A percentile compares a stretch with the other conserved stretches of the same genome.
These are phyloP conservation scores for Pungitius pungitius DNA, from an alignment of 2,113 vertebrate genomes.

Conservation along the genomic window DNA sequence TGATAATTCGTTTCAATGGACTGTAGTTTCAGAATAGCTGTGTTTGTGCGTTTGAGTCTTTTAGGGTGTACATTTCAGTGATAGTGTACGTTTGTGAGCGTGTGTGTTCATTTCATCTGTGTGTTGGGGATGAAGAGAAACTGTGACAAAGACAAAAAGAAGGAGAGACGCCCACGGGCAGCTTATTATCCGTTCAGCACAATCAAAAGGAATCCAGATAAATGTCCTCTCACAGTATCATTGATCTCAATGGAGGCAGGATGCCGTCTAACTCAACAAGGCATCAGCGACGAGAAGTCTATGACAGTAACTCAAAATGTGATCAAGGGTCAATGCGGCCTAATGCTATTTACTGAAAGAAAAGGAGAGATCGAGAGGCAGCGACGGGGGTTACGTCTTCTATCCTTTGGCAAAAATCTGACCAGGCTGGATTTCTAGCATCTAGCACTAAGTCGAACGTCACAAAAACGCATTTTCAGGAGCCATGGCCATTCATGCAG, in stretches of 20 bases:
- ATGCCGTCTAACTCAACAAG: slow-evolving; percentile 24
- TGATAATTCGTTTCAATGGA: slow-evolving; percentile 26
- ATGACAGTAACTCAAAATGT: slow-evolving; percentile 35
- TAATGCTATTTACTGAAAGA: slow-evolving; percentile 26
- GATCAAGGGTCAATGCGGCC: slow-evolving; percentile 32
- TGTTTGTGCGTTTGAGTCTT: neutral
- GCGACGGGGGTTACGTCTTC: slow-evolving; percentile 18
- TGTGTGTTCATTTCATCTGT: slow-evolving; percentile 1
- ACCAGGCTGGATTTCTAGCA: slow-evolving; percentile 52
- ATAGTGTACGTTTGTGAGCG: slow-evolving; percentile 6
- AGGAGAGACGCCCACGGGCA: slow-evolving; percentile 39
- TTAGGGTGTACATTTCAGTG: slow-evolving; percentile 2
- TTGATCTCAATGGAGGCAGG: slow-evolving; percentile 40
- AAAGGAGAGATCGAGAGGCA: slow-evolving; percentile 32
- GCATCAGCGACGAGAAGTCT: slow-evolving; percentile 30
- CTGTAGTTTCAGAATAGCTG: slow-evolving; percentile 4
- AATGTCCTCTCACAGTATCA: slow-evolving; percentile 34
- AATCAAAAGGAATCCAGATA: slow-evolving; percentile 46
- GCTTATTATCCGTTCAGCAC: slow-evolving; percentile 54
- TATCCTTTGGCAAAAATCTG: slow-evolving; percentile 38
- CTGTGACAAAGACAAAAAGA: slow-evolving; percentile 37
- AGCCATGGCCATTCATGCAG: slow-evolving; percentile 34
- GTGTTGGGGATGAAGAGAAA: slow-evolving; percentile 28
- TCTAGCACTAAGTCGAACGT: slow-evolving; percentile 28
- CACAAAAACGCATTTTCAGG: slow-evolving; percentile 19